Percentiles rank a stretch among this genome's conserved stretches.
phyloP scores from a whole-genome alignment of 2,888 invertebrate species.

The Heliconius cydno region DNA sequence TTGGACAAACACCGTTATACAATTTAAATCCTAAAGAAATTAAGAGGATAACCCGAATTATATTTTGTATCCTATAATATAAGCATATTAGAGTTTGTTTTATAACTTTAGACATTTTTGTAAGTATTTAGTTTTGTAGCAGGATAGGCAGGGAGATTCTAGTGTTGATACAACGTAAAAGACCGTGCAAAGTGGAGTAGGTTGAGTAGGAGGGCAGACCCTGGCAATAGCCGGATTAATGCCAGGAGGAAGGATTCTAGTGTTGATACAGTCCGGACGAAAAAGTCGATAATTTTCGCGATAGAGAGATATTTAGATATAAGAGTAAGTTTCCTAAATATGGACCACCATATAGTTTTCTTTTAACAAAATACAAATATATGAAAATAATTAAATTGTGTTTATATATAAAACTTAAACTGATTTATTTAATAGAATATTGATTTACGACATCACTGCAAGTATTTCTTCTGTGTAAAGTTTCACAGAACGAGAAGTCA shows the following conservation, averaged over 20 bases:
- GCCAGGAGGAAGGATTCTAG: no score
- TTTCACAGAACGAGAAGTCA: background rate
- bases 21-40: background rate
- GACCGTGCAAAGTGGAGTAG: no score
- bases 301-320: no score
- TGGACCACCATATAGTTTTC: no score
- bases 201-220: no score
- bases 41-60: background rate
- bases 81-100: background rate
- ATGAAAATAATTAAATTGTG: no score
- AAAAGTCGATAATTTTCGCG: no score
- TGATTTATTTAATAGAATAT: background rate
- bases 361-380: no score
- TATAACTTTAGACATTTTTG: background rate
- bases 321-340: no score
- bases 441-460: background rate
- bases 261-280: background rate
- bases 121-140: background rate
- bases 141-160: background rate
- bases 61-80: background rate
- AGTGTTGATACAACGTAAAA: background rate
- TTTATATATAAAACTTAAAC: no score
- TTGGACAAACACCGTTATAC: conserved; percentile 3
- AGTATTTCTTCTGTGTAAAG: background rate
- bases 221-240: no score